Evolutionary conservation across 2,113 vertebrate species (phyloP).

Genomic region (Mormoops blainvillei): DNA sequence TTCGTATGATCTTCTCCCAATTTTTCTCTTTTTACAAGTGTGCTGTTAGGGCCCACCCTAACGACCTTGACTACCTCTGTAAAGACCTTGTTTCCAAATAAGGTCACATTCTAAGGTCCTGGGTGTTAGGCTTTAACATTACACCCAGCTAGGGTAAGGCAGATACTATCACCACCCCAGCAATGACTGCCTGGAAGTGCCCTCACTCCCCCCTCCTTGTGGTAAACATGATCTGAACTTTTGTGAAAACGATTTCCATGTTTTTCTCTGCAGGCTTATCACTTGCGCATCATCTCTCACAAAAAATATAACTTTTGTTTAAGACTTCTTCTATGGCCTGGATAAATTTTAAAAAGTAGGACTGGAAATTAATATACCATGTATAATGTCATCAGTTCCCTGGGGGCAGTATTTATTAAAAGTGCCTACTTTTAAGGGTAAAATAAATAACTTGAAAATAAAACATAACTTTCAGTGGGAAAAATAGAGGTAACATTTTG

Average conservation of each 20-base stretch:
- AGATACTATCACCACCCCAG: background rate
- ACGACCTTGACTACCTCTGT: background rate
- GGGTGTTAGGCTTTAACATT: background rate
- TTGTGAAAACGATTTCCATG: background rate
- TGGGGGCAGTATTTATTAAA: background rate
- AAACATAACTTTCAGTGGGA: background rate
- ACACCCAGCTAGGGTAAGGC: background rate
- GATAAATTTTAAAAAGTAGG: background rate
- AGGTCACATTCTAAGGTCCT: background rate
- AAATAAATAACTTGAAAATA: constrained; percentile 26
- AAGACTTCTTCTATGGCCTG: constrained; percentile 25
- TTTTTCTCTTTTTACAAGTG: background rate
- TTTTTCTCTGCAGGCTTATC: background rate
- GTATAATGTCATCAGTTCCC: background rate
- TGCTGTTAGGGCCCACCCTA: background rate
- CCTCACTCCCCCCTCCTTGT: background rate
- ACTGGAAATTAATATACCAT: background rate
- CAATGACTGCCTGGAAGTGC: background rate
- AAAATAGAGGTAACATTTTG: background rate
- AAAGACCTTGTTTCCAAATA: background rate
- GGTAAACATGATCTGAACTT: background rate
- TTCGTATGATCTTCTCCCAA: background rate
- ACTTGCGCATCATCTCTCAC: background rate
- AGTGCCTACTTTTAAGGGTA: background rate
- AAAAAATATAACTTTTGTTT: background rate